Percentiles rank a stretch among this genome's conserved stretches.
phyloP scores from a whole-genome alignment of 2,797 vertebrate species.

The Poliocrania exsul region DNA sequence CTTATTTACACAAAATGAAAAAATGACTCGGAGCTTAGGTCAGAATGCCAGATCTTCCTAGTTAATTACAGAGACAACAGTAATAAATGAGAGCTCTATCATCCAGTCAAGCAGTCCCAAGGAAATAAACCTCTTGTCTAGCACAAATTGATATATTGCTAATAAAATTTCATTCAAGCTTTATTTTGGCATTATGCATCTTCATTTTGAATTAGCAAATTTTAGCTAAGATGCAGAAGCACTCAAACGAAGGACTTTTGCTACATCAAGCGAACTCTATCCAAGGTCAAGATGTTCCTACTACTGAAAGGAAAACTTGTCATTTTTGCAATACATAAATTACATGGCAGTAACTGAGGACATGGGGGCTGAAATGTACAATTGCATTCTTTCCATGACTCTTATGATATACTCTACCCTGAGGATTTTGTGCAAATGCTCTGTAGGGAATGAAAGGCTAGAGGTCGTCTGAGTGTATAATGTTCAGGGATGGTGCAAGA shows the following conservation, averaged over 20 bases:
- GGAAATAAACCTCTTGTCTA: neutral
- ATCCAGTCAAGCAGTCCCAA: neutral
- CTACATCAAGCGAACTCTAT: neutral
- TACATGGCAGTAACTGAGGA: constrained; percentile 20
- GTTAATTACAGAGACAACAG: neutral
- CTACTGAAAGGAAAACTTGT: constrained; percentile 36
- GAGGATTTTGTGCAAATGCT: constrained; percentile 34
- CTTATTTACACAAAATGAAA: neutral
- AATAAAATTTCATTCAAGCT: neutral
- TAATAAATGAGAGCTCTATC: constrained; percentile 10
- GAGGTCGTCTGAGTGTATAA: constrained; percentile 19
- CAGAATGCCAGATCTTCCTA: constrained; percentile 11
- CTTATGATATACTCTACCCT: constrained; percentile 37
- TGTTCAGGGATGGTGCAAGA: constrained; percentile 24
- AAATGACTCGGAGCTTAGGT: neutral
- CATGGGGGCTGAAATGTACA: constrained; percentile 11
- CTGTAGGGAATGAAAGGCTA: constrained; percentile 37
- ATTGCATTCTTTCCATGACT: constrained; percentile 47
- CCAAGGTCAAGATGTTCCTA: constrained; percentile 16
- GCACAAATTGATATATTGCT: neutral
- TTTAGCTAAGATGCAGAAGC: neutral
- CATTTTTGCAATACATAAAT: constrained; percentile 48
- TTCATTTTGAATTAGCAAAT: neutral
- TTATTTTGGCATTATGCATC: neutral
- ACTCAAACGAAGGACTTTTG: neutral